Evolutionary conservation across 2,797 vertebrate species (phyloP).

Genomic region (Coranthus polyacanthus): DNA sequence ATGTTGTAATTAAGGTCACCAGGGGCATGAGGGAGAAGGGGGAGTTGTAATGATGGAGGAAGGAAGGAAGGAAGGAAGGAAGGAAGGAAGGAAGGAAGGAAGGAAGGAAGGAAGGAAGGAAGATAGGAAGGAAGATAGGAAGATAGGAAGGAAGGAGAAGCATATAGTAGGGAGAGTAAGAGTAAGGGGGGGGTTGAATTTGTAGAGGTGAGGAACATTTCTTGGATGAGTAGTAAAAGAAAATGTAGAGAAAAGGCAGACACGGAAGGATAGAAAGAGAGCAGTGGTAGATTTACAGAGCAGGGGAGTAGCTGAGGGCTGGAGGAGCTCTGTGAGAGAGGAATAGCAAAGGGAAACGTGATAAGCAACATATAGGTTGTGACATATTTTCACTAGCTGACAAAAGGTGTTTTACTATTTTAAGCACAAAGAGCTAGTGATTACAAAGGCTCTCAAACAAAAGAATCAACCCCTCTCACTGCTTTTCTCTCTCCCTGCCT

Average conservation of each 20-base stretch:
- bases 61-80: conserved; percentile 1
- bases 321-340: background rate
- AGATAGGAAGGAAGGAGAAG: background rate
- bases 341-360: conserved; percentile 1
- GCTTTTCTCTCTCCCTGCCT: background rate
- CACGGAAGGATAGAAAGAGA: background rate
- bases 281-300: background rate
- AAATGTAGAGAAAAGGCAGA: background rate
- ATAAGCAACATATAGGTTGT: conserved; percentile 11
- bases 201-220: background rate
- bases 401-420: conserved; percentile 29
- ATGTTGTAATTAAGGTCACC: conserved; percentile 81
- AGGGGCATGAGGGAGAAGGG: conserved; percentile 39
- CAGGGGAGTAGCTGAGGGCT: background rate
- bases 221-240: background rate
- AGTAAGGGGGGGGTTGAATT: background rate
- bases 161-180: background rate
- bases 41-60: conserved; percentile 5
- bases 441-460: conserved; percentile 14
- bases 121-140: no score
- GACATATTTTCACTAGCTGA: conserved; percentile 29
- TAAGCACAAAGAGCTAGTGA: conserved; percentile 20
- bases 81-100: conserved; percentile 2
- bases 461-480: conserved; percentile 3
- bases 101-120: background rate